These are phyloP conservation scores for Tinea trinotella DNA, from an alignment of 2,888 invertebrate species.

Conservation along the genomic window DNA sequence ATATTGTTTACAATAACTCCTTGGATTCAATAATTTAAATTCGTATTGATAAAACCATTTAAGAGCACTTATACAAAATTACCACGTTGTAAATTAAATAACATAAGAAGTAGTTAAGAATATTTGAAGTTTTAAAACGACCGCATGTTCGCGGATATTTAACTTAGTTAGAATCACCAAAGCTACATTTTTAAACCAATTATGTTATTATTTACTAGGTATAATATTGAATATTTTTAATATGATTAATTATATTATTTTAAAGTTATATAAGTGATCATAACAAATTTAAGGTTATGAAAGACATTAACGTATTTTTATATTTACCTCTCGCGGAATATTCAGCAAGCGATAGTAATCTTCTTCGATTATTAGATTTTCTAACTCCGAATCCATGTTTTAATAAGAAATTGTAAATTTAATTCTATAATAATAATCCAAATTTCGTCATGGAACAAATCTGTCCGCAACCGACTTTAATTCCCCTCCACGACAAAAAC, in stretches of 20 bases:
- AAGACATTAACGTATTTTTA: constrained; percentile 21
- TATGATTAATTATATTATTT: constrained; percentile 10
- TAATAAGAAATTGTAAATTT: neutral
- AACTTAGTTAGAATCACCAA: too few relatives aligned
- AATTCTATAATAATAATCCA: neutral
- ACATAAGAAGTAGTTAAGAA: too few relatives aligned
- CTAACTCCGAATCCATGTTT: neutral
- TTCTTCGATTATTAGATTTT: constrained; percentile 72
- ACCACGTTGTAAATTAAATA: too few relatives aligned
- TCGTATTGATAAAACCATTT: too few relatives aligned
- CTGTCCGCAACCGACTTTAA: neutral
- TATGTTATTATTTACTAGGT: too few relatives aligned
- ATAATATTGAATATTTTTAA: too few relatives aligned
- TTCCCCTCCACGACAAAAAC: neutral
- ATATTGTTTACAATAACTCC: too few relatives aligned
- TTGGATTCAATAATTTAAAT: too few relatives aligned
- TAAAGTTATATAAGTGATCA: constrained; percentile 11
- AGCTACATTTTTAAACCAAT: too few relatives aligned
- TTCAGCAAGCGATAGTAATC: constrained; percentile 92
- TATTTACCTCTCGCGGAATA: constrained; percentile 84
- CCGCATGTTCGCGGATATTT: too few relatives aligned
- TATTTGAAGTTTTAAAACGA: too few relatives aligned
- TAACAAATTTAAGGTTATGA: constrained; percentile 20
- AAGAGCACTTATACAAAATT: too few relatives aligned
- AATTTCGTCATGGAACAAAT: constrained; percentile 1